phyloP scores from a whole-genome alignment of 2,113 vertebrate species.

The Girardinichthys multiradiatus region DNA sequence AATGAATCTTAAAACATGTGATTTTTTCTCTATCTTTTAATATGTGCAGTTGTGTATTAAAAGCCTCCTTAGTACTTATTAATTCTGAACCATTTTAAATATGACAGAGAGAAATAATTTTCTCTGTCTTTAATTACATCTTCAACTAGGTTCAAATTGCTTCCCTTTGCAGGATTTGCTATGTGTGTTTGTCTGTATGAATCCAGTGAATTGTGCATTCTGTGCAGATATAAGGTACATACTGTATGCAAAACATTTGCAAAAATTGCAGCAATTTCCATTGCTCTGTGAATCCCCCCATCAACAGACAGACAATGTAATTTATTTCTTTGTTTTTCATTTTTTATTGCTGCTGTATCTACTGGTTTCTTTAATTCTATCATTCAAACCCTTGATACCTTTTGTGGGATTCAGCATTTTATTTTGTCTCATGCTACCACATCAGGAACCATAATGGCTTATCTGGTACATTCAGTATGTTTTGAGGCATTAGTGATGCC shows the following conservation, averaged over 20 bases:
- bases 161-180: too few species aligned
- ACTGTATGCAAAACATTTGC: not conserved
- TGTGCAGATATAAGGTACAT: not conserved
- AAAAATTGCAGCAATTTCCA: not conserved
- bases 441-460: not conserved
- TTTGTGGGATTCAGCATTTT: not conserved
- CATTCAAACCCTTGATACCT: not conserved
- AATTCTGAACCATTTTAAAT: not conserved
- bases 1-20: too few species aligned
- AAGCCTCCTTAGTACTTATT: not conserved
- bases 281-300: not conserved
- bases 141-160: too few species aligned
- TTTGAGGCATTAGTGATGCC: conserved; percentile 16
- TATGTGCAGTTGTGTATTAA: not conserved
- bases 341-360: not conserved
- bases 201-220: not conserved
- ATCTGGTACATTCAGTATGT: conserved; percentile 13
- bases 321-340: not conserved
- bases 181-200: not conserved
- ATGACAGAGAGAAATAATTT: too few species aligned
- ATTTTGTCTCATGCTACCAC: conserved; percentile 3
- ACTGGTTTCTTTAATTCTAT: not conserved
- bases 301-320: too few species aligned
- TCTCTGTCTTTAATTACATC: not conserved
- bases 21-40: too few species aligned